A percentile compares a stretch with the other conserved stretches of the same genome.
Conservation (phyloP, 2,113 vertebrate species). For the Mesoclemmys tuberculata region DNA sequence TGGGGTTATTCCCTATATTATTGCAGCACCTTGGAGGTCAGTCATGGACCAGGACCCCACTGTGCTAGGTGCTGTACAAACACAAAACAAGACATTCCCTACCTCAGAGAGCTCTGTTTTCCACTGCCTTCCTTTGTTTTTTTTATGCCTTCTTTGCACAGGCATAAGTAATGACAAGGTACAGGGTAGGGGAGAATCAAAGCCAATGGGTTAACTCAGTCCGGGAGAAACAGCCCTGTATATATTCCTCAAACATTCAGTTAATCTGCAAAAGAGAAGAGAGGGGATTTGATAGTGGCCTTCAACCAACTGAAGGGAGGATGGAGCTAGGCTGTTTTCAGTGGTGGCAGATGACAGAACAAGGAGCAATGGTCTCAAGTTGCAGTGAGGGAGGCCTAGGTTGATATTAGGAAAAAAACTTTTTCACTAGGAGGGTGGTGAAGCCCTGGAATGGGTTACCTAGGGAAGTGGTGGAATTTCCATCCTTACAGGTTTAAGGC, state of each 20-base stretch:
- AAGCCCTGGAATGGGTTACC: too few relatives aligned
- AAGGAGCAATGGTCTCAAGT: too few relatives aligned
- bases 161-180: not conserved
- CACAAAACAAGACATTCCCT: not conserved
- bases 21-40: not conserved
- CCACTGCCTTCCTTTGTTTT: not conserved
- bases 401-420: too few relatives aligned
- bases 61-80: not conserved
- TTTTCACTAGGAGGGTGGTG: too few relatives aligned
- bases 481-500: too few relatives aligned
- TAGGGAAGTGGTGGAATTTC: too few relatives aligned
- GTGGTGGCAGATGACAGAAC: too few relatives aligned
- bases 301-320: too few relatives aligned
- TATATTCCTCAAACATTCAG: not conserved
- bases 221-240: not conserved
- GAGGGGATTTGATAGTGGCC: too few relatives aligned
- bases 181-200: not conserved
- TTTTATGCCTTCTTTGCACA: not conserved
- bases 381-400: too few relatives aligned
- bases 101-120: not conserved
- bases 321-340: too few relatives aligned
- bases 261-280: not conserved
- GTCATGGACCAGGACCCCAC: not conserved
- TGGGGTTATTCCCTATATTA: not conserved
- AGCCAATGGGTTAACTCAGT: not conserved